Evolutionary conservation across 2,888 invertebrate species (phyloP), one percentile per base, ranked within the genome.

Genomic region (Tachystola acroxantha): DNA sequence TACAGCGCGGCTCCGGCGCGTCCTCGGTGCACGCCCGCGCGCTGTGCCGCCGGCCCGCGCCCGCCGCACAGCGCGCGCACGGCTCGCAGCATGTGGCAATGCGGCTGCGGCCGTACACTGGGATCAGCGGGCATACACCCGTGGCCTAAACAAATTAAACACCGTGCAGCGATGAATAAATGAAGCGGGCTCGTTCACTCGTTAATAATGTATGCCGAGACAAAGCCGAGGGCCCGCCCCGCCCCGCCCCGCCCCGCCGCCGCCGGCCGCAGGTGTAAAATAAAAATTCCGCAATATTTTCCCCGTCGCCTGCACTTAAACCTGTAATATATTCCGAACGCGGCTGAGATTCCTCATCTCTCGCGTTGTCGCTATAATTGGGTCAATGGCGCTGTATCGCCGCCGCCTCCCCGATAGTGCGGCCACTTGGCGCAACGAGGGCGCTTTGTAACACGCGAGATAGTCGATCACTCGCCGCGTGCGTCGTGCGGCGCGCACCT

Each of bases 301-400:
- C 11, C 27, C 10, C 27, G 27, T 27, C 27, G 7, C 27, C 6
- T 27, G 10, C 10, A 10, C 27, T 27, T 27, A 27, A 27, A 10
- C 10, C 27, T 27, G 10, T n/a, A 27, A 27, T 27, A 27, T 11
- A n/a, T 27, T 27, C 7, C 4, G 12, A 27, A n/a, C 7, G 7
- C 10, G 4, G 14, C 14, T 30, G 29, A 31, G 40, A 37, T 37
- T 45, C 46, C 52, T 44, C 45, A 50, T 50, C 46, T 46, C 40
- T 32, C 41, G 39, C 40, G 38, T 39, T 39, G 38, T 39, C 37
- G 28, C 3, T 43, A 50, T 60, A 62, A 63, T 60, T 62, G 51
- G 63, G 62, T 59, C 59, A 60, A 62, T 57, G 56, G 60, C 46
- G 40, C 42, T n/a, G 45, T 60, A 59, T 57, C 40, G 49, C n/a